Conservation (phyloP, 2,113 vertebrate species). For the Eolophus roseicapilla region DNA sequence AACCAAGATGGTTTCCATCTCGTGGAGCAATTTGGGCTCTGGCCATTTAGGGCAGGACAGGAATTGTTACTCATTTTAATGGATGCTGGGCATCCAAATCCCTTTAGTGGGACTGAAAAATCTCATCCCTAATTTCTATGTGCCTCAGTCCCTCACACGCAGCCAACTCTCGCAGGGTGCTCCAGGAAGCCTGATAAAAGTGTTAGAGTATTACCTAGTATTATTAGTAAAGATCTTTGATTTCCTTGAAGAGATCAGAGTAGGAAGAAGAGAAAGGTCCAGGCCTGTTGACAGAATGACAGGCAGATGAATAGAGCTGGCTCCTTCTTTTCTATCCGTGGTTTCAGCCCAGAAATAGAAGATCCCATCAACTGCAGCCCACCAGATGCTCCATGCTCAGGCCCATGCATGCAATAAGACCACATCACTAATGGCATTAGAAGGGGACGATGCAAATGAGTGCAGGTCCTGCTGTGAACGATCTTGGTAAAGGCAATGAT, state of each 20-base stretch:
- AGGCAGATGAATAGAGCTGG: not conserved
- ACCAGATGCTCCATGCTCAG: not conserved
- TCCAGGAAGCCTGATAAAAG: not conserved
- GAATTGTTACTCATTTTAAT: slow-evolving; percentile 62
- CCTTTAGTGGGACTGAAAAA: not conserved
- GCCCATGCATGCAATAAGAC: not conserved
- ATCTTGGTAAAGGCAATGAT: not conserved
- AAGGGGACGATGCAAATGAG: rapidly evolving
- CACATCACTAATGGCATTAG: not conserved
- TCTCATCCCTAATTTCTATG: slow-evolving; percentile 5
- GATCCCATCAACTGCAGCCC: not conserved
- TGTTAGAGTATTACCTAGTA: not conserved
- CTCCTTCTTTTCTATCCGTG: not conserved
- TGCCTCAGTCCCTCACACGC: not conserved
- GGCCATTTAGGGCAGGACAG: slow-evolving; percentile 26
- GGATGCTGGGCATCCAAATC: slow-evolving; percentile 53
- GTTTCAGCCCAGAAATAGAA: not conserved
- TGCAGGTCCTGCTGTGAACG: not conserved
- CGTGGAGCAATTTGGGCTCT: not conserved
- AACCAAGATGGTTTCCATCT: slow-evolving; percentile 51
- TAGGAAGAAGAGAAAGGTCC: not conserved
- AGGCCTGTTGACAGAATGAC: not conserved
- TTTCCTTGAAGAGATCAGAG: not conserved
- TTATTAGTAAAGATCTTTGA: not conserved
- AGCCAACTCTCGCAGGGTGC: not conserved